Evolutionary conservation across 2,888 invertebrate species (phyloP).

Genomic region (Caenorhabditis sp.): DNA sequence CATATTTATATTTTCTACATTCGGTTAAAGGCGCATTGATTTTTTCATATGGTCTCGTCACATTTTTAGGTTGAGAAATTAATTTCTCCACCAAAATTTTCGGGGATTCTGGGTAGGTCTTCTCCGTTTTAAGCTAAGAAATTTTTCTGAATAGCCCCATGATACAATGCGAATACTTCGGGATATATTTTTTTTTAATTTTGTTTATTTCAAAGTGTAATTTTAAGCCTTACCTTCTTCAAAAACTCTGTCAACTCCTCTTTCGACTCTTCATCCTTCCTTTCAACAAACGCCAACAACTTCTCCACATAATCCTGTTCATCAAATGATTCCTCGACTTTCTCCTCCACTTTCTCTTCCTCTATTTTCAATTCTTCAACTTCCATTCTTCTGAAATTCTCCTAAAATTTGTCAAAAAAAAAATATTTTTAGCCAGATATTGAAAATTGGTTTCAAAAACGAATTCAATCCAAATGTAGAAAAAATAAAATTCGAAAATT

Average conservation of each 20-base stretch:
- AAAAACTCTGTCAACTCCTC: conserved; percentile 8
- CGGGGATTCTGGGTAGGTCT: no score
- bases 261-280: conserved; percentile 10
- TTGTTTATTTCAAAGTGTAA: no score
- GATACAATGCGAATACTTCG: no score
- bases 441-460: not conserved
- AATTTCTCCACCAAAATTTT: no score
- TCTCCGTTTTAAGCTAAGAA: no score
- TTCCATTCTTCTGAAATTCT: not conserved
- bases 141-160: no score
- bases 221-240: not conserved
- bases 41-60: no score
- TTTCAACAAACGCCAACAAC: conserved; percentile 14
- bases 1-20: no score
- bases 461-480: not conserved
- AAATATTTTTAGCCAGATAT: conserved; percentile 2
- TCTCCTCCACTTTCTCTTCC: conserved; percentile 4
- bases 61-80: no score
- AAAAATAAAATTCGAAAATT: conserved; percentile 3
- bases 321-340: conserved; percentile 10
- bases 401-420: not conserved
- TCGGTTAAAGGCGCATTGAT: no score
- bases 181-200: no score
- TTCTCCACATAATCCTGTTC: conserved; percentile 13
- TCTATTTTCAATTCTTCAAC: not conserved